These are phyloP conservation scores for Bombus pascuorum DNA, from an alignment of 1,140 invertebrate species.

Conservation along the genomic window DNA sequence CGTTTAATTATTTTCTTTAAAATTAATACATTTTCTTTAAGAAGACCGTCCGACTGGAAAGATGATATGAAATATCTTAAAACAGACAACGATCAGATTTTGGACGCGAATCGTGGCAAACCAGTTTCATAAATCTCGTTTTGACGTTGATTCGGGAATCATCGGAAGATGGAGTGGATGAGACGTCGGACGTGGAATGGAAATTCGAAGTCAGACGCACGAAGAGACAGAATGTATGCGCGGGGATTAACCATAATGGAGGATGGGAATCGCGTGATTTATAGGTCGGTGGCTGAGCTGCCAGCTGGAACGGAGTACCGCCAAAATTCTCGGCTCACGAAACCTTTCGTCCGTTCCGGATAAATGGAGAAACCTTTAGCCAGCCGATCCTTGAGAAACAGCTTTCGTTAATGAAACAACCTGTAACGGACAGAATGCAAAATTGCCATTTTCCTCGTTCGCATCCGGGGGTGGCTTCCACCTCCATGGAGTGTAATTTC, in stretches of 20 bases:
- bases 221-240: slow-evolving; percentile 20
- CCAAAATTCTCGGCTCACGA: not conserved
- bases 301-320: not conserved
- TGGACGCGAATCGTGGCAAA: not conserved
- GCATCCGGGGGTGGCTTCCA: not conserved
- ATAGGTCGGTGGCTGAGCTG: slow-evolving; percentile 25
- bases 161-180: slow-evolving; percentile 32
- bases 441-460: slow-evolving; percentile 16
- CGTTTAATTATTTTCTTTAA: too few species aligned
- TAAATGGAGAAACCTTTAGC: slow-evolving; percentile 23
- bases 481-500: not conserved
- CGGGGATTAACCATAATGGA: slow-evolving; percentile 41
- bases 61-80: not conserved
- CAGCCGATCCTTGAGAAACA: slow-evolving; percentile 1
- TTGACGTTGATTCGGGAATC: slow-evolving; percentile 30
- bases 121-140: slow-evolving; percentile 10
- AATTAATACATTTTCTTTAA: too few species aligned
- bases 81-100: too few species aligned
- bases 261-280: slow-evolving; percentile 53
- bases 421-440: slow-evolving; percentile 19
- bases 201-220: slow-evolving; percentile 37
- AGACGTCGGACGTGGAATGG: slow-evolving; percentile 39
- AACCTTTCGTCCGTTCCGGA: not conserved
- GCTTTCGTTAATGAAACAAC: slow-evolving; percentile 26
- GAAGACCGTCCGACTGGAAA: too few species aligned